A percentile compares a stretch with the other conserved stretches of the same genome.
Evolutionary conservation across 2,797 vertebrate species (phyloP).

Genomic region (Malacoctenus gilli): DNA sequence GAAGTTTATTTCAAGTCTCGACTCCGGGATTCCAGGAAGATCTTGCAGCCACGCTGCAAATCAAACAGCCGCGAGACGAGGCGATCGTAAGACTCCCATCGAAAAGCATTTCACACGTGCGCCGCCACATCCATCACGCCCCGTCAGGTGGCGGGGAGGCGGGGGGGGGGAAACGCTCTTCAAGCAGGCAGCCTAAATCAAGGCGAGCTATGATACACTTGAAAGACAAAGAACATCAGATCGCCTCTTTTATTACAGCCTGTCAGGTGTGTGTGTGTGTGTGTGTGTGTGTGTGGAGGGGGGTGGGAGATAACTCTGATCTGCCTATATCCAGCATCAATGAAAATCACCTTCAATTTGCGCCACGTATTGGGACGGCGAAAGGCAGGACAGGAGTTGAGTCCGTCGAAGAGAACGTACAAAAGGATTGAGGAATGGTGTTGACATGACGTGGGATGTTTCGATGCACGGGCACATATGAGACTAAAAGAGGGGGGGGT

Average conservation of each 20-base stretch:
- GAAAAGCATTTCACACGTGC: conserved; percentile 14
- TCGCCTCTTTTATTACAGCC: conserved; percentile 50
- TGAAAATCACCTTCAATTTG: conserved; percentile 80
- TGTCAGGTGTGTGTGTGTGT: no score
- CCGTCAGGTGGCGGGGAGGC: conserved; percentile 4
- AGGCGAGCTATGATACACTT: conserved; percentile 53
- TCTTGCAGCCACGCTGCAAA: conserved; percentile 8
- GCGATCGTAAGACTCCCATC: not conserved
- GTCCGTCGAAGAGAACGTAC: conserved; percentile 8
- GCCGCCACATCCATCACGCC: conserved; percentile 15
- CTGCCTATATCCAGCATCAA: conserved; percentile 61
- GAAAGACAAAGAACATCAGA: conserved; percentile 50
- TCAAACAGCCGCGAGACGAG: conserved; percentile 15
- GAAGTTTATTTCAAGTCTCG: not conserved
- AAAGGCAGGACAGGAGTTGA: conserved; percentile 23
- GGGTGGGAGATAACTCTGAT: conserved; percentile 57
- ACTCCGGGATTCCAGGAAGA: not conserved
- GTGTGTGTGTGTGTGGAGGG: no score
- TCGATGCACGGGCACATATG: conserved; percentile 7
- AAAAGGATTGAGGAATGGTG: conserved; percentile 26
- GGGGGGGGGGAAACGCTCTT: conserved; percentile 26
- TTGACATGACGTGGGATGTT: conserved; percentile 2
- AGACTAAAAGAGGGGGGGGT: no score
- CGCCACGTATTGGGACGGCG: conserved; percentile 58
- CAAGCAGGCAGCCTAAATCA: conserved; percentile 24